These are phyloP conservation scores for Tympanuchus pallidicinctus DNA, from an alignment of 2,113 vertebrate genomes.

Conservation along the genomic window DNA sequence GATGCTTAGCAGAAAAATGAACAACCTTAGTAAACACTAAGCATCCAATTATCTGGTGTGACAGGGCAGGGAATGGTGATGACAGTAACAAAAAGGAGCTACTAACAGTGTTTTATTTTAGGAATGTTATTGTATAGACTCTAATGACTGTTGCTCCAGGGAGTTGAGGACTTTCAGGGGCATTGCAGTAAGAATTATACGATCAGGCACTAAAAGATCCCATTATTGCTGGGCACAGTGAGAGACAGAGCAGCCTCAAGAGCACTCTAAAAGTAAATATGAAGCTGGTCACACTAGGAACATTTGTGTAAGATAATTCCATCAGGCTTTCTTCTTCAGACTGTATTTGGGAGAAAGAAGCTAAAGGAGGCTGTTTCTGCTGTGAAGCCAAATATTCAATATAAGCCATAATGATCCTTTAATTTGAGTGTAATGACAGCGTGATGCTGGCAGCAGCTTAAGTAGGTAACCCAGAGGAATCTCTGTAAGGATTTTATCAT, in stretches of 20 bases:
- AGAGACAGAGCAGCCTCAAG: background rate
- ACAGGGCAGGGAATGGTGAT: background rate
- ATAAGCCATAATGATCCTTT: conserved; percentile 31
- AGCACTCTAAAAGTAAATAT: conserved; percentile 20
- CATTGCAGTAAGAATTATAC: background rate
- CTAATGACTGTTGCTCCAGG: background rate
- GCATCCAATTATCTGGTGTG: background rate
- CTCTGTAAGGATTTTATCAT: conserved; percentile 31
- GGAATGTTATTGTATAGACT: background rate
- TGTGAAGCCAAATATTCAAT: conserved; percentile 52
- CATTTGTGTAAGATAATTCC: background rate
- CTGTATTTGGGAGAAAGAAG: background rate
- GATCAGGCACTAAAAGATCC: background rate
- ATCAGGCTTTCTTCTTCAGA: background rate
- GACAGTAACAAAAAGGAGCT: background rate
- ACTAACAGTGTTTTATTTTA: background rate
- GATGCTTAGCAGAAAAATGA: background rate
- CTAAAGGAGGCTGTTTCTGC: background rate
- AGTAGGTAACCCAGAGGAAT: conserved; percentile 47
- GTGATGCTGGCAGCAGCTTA: conserved; percentile 21
- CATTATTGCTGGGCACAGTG: background rate
- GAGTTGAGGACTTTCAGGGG: background rate
- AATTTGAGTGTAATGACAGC: conserved; percentile 25
- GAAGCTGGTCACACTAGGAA: background rate
- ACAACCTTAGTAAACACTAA: background rate